phyloP scores from a whole-genome alignment of 2,797 vertebrate species.

The Melanotaenia trifasciata region DNA sequence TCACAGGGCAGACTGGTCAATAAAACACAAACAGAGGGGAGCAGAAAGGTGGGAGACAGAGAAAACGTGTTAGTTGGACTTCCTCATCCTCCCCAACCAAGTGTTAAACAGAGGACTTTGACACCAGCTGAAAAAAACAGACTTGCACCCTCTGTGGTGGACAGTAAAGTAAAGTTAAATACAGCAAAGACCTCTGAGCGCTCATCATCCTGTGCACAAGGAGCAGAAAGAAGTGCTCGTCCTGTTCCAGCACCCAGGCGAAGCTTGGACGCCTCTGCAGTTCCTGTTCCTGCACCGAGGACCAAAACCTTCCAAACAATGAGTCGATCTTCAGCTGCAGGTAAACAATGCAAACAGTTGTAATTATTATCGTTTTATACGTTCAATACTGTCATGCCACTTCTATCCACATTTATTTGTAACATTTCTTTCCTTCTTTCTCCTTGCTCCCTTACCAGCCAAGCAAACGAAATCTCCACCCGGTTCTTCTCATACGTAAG shows the following conservation, averaged over 20 bases:
- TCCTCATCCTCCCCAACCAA: neutral
- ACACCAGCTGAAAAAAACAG: neutral
- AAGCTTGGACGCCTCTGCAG: conserved; percentile 4
- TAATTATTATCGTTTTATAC: neutral
- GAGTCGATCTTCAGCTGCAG: conserved; percentile 25
- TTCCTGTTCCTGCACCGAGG: conserved; percentile 55
- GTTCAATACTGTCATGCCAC: neutral
- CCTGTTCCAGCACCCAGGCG: conserved; percentile 51
- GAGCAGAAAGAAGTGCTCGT: conserved; percentile 11
- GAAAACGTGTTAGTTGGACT: conserved; percentile 12
- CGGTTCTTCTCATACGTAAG: conserved; percentile 52
- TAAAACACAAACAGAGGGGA: conserved; percentile 9
- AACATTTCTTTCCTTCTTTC: neutral
- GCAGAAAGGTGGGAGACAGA: neutral
- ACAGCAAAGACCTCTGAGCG: neutral
- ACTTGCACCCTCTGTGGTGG: neutral
- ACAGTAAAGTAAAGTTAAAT: neutral
- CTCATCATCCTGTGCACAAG: neutral
- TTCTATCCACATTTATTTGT: conserved; percentile 3
- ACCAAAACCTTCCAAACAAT: conserved; percentile 20
- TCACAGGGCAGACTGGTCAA: conserved; percentile 43
- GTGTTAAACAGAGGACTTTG: neutral
- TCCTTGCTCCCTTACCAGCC: conserved; percentile 35
- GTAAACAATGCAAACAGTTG: conserved; percentile 28
- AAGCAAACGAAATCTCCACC: conserved; percentile 11